Evolutionary conservation across 1,140 invertebrate species (phyloP), one percentile per base, ranked within the genome.

Genomic region (Lordiphosa mommai): DNA sequence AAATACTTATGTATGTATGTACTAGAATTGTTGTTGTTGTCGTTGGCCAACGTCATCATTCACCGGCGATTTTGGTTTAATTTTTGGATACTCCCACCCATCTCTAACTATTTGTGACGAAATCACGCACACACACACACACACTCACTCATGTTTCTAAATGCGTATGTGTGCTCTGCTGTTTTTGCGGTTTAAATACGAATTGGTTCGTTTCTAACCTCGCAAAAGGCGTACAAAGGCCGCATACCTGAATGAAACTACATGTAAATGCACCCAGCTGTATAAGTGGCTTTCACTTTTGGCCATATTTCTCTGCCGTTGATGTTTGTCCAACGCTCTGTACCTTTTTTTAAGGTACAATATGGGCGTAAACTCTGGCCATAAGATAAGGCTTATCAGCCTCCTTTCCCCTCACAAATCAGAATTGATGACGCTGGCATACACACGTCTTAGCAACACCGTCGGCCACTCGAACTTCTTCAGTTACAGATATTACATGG

Each of bases 141-240:
- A 29, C 16, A 56, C 10, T n/a, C 23, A 59, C 20, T 6, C 23
- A 7, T 7, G 20, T 0, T 23, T 7, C 6, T 23, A 5, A 5
- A 23, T 23, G 20, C 38, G 33, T 51, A 16, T 66, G 20, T 27
- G 3, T n/a, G 38, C 27, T 48, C n/a, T 27, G 12, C 14, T n/a
- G 44, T 16, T 51, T 14, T 51, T 36, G 20, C 33, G 13, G 16
- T 10, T n/a, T 32, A 10, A 10, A 16, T 53, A 14, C 30, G 36
- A 10, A 12, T 34, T 48, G 16, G 59, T 82, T 76, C 77, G 76
- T 63, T 52, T 71, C 71, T 80, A 80, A 80, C 76, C 76, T 80
- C 50, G 44, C 52, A 71, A 37, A 23, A 4, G 6, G 13, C 43
- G 32, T 65, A 33, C 43, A 57, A 37, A 64, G 64, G 43, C 72